These are phyloP conservation scores for Philonicus albiceps DNA, from an alignment of 2,888 invertebrate genomes.

Conservation along the genomic window DNA sequence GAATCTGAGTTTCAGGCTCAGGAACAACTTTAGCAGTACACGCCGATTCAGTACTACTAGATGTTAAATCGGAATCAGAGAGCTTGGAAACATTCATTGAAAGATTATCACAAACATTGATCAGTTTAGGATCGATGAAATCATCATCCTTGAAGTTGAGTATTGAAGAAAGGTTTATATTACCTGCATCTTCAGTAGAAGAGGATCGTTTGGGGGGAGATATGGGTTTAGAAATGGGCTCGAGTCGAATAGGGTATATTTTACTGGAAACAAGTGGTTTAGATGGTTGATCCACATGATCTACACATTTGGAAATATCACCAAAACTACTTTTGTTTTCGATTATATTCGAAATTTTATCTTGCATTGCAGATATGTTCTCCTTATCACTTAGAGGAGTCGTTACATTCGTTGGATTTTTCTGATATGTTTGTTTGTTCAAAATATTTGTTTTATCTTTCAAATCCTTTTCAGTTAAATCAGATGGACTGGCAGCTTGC, in stretches of 20 bases:
- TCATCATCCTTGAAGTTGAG: constrained; percentile 53
- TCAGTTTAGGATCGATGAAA: constrained; percentile 69
- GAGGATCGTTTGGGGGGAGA: constrained; percentile 14
- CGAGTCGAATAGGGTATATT: constrained; percentile 47
- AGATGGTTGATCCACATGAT: not conserved
- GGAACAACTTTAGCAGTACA: constrained; percentile 49
- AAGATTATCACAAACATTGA: constrained; percentile 76
- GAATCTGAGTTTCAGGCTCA: constrained; percentile 31
- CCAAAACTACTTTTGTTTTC: constrained; percentile 6
- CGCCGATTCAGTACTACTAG: constrained; percentile 53
- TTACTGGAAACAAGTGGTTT: constrained; percentile 41
- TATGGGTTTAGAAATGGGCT: constrained; percentile 42
- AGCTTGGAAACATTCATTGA: constrained; percentile 68
- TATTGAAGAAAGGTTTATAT: not conserved
- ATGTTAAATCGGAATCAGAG: constrained; percentile 45
- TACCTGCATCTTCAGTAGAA: not conserved
- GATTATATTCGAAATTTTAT: constrained; percentile 36
- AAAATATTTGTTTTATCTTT: constrained; percentile 62
- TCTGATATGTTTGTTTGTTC: constrained; percentile 62
- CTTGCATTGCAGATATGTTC: constrained; percentile 36
- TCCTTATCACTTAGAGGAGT: constrained; percentile 42
- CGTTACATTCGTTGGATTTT: constrained; percentile 52
- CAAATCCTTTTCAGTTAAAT: constrained; percentile 56
- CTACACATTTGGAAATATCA: not conserved
- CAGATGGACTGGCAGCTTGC: not conserved